Conservation (phyloP, 2,888 invertebrate species). For the Lasius platythorax region DNA sequence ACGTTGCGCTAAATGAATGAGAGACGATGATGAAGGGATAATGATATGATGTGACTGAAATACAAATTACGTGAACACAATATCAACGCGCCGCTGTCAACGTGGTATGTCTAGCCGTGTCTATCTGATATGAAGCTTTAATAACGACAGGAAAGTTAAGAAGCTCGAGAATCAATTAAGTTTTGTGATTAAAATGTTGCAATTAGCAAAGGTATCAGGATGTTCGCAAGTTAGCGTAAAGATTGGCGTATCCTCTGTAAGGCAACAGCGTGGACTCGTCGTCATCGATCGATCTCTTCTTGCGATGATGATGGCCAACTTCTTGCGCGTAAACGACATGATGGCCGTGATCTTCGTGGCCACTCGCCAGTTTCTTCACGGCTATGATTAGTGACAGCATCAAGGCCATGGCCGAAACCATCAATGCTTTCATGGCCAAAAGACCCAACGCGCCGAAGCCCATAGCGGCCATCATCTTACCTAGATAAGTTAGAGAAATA, state of each 20-base stretch:
- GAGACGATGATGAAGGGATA: background rate
- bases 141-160: background rate
- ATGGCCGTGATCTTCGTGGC: slow-evolving; percentile 87
- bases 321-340: slow-evolving; percentile 88
- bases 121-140: background rate
- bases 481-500: slow-evolving; percentile 66
- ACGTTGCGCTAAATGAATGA: slow-evolving; percentile 7
- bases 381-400: slow-evolving; percentile 92
- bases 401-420: slow-evolving; percentile 91
- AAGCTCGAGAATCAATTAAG: background rate
- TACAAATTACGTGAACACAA: slow-evolving; percentile 24
- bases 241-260: slow-evolving; percentile 85
- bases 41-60: slow-evolving; percentile 24
- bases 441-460: slow-evolving; percentile 92
- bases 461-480: slow-evolving; percentile 91
- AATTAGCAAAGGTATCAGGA: slow-evolving; percentile 67
- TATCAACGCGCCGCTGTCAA: slow-evolving; percentile 17
- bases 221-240: slow-evolving; percentile 70
- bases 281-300: slow-evolving; percentile 84
- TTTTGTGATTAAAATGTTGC: slow-evolving; percentile 17
- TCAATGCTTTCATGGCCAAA: slow-evolving; percentile 92
- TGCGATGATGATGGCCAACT: slow-evolving; percentile 87
- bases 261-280: slow-evolving; percentile 84
- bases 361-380: slow-evolving; percentile 90
- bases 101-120: slow-evolving; percentile 24